Evolutionary conservation across 2,113 vertebrate genomes (phyloP).

Genomic region (Rhipidura dahli): DNA sequence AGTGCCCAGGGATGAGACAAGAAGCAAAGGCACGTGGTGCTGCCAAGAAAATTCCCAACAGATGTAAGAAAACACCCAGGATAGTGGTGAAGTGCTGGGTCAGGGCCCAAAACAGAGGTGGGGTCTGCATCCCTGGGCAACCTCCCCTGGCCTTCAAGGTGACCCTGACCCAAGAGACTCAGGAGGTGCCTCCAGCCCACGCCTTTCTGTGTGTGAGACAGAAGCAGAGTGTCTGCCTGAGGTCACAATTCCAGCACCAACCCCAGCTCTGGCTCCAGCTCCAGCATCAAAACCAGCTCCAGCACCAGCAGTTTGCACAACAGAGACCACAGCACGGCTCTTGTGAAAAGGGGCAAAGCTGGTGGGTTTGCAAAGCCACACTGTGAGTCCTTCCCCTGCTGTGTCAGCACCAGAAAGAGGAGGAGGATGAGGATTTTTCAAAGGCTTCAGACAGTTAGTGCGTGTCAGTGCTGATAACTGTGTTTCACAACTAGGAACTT

Average conservation of each 20-base stretch:
- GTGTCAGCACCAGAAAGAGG: neutral
- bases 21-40: rapidly evolving
- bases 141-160: neutral
- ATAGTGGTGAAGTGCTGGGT: neutral
- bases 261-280: neutral
- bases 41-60: neutral
- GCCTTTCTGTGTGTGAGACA: too few species aligned
- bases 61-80: rapidly evolving
- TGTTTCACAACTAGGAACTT: neutral
- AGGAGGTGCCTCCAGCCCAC: neutral
- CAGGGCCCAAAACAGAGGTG: neutral
- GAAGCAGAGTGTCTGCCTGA: neutral
- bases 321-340: neutral
- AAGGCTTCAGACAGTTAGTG: neutral
- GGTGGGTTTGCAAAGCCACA: neutral
- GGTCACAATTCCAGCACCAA: neutral
- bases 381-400: neutral
- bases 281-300: neutral
- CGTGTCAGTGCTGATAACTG: neutral
- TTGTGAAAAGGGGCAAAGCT: neutral
- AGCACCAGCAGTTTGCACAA: neutral
- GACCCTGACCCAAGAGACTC: neutral
- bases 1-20: neutral
- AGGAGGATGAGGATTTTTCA: neutral
- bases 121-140: neutral